These are phyloP conservation scores for Lumbricus terrestris DNA, from an alignment of 2,888 invertebrate genomes.

Conservation along the genomic window DNA sequence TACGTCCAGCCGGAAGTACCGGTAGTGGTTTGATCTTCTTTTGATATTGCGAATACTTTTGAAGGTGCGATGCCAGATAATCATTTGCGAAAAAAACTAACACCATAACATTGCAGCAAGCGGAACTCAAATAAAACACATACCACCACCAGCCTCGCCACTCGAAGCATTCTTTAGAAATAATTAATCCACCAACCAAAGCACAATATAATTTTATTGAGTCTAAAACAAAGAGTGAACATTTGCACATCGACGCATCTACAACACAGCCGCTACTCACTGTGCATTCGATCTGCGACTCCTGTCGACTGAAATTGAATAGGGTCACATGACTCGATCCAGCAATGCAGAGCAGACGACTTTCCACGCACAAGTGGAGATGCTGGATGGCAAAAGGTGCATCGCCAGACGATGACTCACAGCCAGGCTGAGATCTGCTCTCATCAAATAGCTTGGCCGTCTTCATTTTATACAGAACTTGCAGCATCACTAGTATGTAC, in stretches of 20 bases:
- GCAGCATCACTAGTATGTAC: slow-evolving; percentile 74
- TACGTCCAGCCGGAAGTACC: too few species aligned
- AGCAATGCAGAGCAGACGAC: slow-evolving; percentile 82
- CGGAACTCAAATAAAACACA: too few species aligned
- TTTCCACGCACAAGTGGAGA: slow-evolving; percentile 84
- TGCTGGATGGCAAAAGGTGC: slow-evolving; percentile 87
- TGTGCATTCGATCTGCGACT: slow-evolving; percentile 67
- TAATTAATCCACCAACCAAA: too few species aligned
- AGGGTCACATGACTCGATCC: slow-evolving; percentile 90
- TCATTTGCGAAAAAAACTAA: too few species aligned
- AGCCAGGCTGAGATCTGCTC: slow-evolving; percentile 60
- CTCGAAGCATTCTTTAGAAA: too few species aligned
- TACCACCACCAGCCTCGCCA: too few species aligned
- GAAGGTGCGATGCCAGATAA: too few species aligned
- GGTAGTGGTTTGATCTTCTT: too few species aligned
- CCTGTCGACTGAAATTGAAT: slow-evolving; percentile 91
- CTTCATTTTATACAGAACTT: slow-evolving; percentile 94
- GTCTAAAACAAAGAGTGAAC: not conserved
- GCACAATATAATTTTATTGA: too few species aligned
- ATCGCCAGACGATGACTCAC: slow-evolving; percentile 65
- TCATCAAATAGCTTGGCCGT: slow-evolving; percentile 84
- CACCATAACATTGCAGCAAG: too few species aligned
- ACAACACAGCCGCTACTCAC: slow-evolving; percentile 42
- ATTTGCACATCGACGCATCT: not conserved
- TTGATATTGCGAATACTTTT: too few species aligned